Evolutionary conservation across 2,888 invertebrate species (phyloP), one percentile per base, ranked within the genome.

Genomic region (Thumatha senex): DNA sequence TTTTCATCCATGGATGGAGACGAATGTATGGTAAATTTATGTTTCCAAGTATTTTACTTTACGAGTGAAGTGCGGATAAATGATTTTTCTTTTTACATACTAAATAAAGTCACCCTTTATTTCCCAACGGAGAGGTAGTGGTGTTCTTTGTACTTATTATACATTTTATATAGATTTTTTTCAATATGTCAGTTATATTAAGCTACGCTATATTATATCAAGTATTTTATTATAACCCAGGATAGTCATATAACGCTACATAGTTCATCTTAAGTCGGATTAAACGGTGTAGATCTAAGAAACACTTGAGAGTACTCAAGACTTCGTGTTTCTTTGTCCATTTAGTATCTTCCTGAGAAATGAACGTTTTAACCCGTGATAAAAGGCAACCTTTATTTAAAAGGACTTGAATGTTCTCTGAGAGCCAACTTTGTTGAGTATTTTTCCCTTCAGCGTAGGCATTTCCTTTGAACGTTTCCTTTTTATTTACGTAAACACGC

Each of bases 311-410:
- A 70, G 72, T 73, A 73, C 70, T 77, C 72, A 65, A 62, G 49
- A 59, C 52, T 59, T 68, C 65, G 61, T 63, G 59, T 76, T 75
- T 71, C 77, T 77, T 76, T 78, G 80, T 80, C 75, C 78, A 80
- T 78, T 82, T 79, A 71, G 63, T 56, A 70, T 57, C 46, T 60
- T 63, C 73, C 66, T 72, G 70, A 76, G 74, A 78, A 82, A 81
- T 78, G 76, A 75, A 71, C 74, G 70, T 67, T 80, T 73, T 68
- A 78, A 8, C 31, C 11, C 72, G 79, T 78, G 80, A 84, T 82
- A 84, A 82, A 85, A 84, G 70, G 78, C 73, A 81, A 82, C 80
- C 83, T 82, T 83, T 78, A 79, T 82, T 82, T 81, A 80, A 81
- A 83, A 80, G 78, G 72, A 76, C 75, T 79, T 73, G 73, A 78